Percentiles rank a stretch among this genome's conserved stretches.
Conservation (phyloP, 2,113 vertebrate genomes). For the Bambusicola thoracicus region DNA sequence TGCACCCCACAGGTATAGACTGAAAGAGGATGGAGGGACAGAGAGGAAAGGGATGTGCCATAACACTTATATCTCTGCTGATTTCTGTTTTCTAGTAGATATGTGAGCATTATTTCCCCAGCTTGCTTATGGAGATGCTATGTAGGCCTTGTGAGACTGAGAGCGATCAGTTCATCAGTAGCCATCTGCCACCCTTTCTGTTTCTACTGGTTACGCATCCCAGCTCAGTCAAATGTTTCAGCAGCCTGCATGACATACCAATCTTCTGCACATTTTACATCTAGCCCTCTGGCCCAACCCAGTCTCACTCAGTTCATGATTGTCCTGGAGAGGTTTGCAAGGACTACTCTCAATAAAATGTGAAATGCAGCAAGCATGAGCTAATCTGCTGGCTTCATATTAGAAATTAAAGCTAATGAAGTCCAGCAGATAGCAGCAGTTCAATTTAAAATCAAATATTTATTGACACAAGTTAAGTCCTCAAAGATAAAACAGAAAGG, state of each 20-base stretch:
- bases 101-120: background rate
- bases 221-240: background rate
- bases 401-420: background rate
- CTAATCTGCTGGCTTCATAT: background rate
- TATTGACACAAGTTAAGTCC: background rate
- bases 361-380: background rate
- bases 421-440: background rate
- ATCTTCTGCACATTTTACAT: background rate
- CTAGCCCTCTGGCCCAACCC: background rate
- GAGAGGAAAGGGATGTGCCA: background rate
- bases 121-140: background rate
- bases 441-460: background rate
- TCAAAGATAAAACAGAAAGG: background rate
- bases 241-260: background rate
- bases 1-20: background rate
- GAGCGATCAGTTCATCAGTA: background rate
- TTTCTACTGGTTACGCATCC: background rate
- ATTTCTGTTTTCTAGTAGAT: background rate
- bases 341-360: background rate
- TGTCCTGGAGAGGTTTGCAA: background rate
- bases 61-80: background rate
- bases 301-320: background rate
- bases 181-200: background rate
- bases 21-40: background rate
- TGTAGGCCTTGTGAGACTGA: background rate